Evolutionary conservation across 2,113 vertebrate species (phyloP).

Genomic region (Mirounga angustirostris): DNA sequence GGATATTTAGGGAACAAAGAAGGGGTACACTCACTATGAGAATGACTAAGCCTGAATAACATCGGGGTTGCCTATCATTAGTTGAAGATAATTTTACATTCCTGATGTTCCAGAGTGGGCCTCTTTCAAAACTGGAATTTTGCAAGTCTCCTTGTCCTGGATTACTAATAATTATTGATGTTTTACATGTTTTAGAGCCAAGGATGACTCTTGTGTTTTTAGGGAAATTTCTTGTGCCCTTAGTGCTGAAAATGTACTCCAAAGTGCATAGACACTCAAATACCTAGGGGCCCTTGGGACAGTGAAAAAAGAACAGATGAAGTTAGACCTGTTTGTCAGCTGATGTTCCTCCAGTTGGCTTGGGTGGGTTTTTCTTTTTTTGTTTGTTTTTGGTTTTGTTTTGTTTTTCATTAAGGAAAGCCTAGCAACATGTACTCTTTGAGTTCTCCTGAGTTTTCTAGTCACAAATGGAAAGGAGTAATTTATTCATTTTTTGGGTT

Average conservation of each 20-base stretch:
- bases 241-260: slow-evolving; percentile 20
- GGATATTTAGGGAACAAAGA: neutral
- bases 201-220: slow-evolving; percentile 28
- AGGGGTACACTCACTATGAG: neutral
- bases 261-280: neutral
- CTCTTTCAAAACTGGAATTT: slow-evolving; percentile 36
- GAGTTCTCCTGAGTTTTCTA: neutral
- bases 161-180: slow-evolving; percentile 45
- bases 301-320: slow-evolving; percentile 16
- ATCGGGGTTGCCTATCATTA: neutral
- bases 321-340: neutral
- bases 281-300: neutral
- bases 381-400: neutral
- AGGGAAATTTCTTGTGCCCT: slow-evolving; percentile 18
- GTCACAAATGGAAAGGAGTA: slow-evolving; percentile 28
- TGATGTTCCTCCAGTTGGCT: slow-evolving; percentile 23
- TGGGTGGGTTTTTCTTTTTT: neutral
- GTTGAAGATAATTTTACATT: neutral
- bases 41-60: slow-evolving; percentile 17
- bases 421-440: neutral
- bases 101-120: neutral
- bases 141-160: neutral
- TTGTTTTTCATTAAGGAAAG: neutral
- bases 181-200: slow-evolving; percentile 15
- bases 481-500: neutral